Conservation (phyloP, 2,113 vertebrate genomes). For the Zosterops lateralis region DNA sequence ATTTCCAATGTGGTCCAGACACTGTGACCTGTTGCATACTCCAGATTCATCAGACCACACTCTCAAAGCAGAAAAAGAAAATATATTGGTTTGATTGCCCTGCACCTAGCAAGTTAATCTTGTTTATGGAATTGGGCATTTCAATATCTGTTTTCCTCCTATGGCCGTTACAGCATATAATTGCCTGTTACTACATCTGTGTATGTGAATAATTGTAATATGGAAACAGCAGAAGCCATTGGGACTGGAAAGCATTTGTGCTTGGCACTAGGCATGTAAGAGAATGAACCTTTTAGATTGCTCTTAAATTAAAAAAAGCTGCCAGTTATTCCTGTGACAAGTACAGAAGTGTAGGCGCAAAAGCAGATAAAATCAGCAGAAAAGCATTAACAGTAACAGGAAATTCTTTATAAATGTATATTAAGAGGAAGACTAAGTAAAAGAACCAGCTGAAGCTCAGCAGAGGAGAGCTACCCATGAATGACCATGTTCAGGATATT, state of each 20-base stretch:
- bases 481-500: not conserved
- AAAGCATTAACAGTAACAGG: not conserved
- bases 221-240: not conserved
- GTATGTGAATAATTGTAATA: not conserved
- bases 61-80: not conserved
- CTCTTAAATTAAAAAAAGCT: conserved; percentile 1
- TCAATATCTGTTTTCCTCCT: not conserved
- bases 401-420: not conserved
- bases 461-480: not conserved
- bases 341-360: not conserved
- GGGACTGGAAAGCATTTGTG: not conserved
- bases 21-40: not conserved
- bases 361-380: conserved; percentile 22
- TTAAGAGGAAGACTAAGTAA: not conserved
- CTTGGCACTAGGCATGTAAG: not conserved
- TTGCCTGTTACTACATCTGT: not conserved
- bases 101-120: not conserved
- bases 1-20: not conserved
- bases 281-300: not conserved
- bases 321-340: not conserved
- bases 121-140: not conserved
- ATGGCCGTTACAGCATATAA: not conserved
- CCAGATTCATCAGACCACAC: not conserved
- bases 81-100: not conserved
- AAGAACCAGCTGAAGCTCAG: not conserved